Base-by-base conservation (phyloP, 2,797 vertebrate species). In the Anabas testudineus region DNA sequence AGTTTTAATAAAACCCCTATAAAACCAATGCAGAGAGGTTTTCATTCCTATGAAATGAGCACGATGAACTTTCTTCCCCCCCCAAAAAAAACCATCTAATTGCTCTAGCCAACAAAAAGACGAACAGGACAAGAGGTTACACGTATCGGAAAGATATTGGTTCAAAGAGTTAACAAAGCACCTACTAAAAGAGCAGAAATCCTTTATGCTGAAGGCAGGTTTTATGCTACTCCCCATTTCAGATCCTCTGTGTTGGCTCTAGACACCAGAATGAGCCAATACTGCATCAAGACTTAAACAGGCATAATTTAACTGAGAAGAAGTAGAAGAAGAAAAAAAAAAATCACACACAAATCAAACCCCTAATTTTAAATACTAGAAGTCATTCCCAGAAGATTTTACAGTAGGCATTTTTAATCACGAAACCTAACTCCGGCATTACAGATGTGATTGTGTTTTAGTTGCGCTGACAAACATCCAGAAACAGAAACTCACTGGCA, bases 1-100 rank as follows among this genome's bases (percentile, higher is more conserved):
- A 82, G 69, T 83, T 90, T 71, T 60, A 68, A 78, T 67, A 79
- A 74, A 78, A 69, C 57, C 65, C 58, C 81, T 76, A 78, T 45
- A 82, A 79, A 77, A 77, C 78, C 49, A 84, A 70, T 67, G 63
- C 13, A 32, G 76, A 66, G 59, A 65, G 69, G 80, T 80, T 53
- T 64, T 75, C 51, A 67, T 74, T 57, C 76, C 73, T 67, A 21
- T n/a, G 47, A 77, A 77, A 80, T 73, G 24, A 78, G 37, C 4
- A 73, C 42, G n/a, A 68, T 21, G 53, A 59, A n/a, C 51, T 52
- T 79, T 63, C 30, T 32, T 32, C n/a, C 21, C n/a, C n/a, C n/a
- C n/a, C n/a, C n/a, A n/a, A n/a, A n/a, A 13, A 15, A 47, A 15
- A 46, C 56, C 45, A 67, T 36, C 10, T 42, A 64, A 81, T 83